Evolutionary conservation across 2,888 invertebrate genomes (phyloP).

Genomic region (Eumacrocentrus americanus): DNA sequence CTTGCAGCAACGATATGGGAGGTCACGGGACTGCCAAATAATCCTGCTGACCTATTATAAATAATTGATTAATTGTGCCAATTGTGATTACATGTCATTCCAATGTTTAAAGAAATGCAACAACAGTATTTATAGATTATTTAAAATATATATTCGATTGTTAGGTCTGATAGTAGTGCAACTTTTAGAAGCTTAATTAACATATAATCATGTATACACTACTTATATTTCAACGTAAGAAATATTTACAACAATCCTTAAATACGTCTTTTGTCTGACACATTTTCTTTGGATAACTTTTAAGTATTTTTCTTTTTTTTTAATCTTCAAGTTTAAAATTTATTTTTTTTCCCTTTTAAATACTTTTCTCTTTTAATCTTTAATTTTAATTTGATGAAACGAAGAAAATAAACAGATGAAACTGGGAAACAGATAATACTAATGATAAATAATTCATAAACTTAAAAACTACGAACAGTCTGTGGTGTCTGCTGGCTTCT

Average conservation of each 20-base stretch:
- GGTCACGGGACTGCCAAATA: conserved; percentile 70
- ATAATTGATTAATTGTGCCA: conserved; percentile 38
- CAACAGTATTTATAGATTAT: conserved; percentile 30
- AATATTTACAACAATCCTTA: conserved; percentile 45
- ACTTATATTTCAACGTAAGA: conserved; percentile 41
- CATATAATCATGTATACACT: background rate
- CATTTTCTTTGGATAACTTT: conserved; percentile 25
- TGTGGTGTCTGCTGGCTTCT: conserved; percentile 26
- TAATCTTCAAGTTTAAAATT: no score
- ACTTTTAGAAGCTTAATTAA: background rate
- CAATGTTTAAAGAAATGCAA: conserved; percentile 15
- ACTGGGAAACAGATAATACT: background rate
- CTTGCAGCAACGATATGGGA: conserved; percentile 82
- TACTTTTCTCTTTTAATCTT: conserved; percentile 24
- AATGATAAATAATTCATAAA: conserved; percentile 3
- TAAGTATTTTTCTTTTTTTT: conserved; percentile 24
- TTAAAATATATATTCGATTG: conserved; percentile 19
- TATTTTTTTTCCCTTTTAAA: no score
- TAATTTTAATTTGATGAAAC: background rate
- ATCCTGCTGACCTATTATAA: conserved; percentile 68
- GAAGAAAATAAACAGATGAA: background rate
- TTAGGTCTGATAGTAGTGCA: conserved; percentile 6
- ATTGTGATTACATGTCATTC: conserved; percentile 22
- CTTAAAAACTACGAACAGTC: conserved; percentile 32
- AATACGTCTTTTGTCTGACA: conserved; percentile 17